phyloP scores from a whole-genome alignment of 2,113 vertebrate genomes.

The Sinocyclocheilus anshuiensis region DNA sequence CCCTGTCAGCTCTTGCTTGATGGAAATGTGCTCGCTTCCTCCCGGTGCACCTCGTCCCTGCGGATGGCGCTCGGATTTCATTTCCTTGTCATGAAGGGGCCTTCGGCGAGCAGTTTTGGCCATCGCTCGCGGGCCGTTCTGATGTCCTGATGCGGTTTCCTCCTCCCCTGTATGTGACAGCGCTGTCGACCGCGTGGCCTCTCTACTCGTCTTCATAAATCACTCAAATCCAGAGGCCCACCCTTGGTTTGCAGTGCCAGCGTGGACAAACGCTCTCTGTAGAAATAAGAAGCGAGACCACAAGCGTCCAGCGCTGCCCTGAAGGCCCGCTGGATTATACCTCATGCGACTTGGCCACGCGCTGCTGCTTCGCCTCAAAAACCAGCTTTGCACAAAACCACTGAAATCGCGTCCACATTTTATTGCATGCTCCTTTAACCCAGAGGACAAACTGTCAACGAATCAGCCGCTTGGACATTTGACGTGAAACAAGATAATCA shows the following conservation, averaged over 20 bases:
- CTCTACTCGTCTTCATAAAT: constrained; percentile 57
- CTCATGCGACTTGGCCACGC: constrained; percentile 9
- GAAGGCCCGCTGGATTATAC: neutral
- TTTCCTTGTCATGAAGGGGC: constrained; percentile 49
- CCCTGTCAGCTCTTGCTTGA: constrained; percentile 37
- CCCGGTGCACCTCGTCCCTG: constrained; percentile 16
- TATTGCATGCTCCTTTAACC: constrained; percentile 44
- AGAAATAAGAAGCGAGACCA: constrained; percentile 58
- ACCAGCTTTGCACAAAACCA: constrained; percentile 60
- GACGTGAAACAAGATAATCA: constrained; percentile 60
- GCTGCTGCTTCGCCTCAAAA: constrained; percentile 54
- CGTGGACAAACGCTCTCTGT: constrained; percentile 53
- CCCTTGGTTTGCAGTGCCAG: constrained; percentile 3
- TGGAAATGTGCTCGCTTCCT: constrained; percentile 46
- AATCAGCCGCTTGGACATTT: constrained; percentile 45
- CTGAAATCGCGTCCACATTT: constrained; percentile 58
- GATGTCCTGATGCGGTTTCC: constrained; percentile 41
- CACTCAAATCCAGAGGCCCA: constrained; percentile 50
- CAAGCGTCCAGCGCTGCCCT: constrained; percentile 44
- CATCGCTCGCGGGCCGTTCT: constrained; percentile 43
- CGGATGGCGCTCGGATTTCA: constrained; percentile 25
- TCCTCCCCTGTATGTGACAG: constrained; percentile 40
- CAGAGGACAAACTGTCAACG: constrained; percentile 45
- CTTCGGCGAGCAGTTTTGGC: constrained; percentile 16
- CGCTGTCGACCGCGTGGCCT: constrained; percentile 40